Evolutionary conservation across 2,888 invertebrate species (phyloP).

Genomic region (Dione juno): DNA sequence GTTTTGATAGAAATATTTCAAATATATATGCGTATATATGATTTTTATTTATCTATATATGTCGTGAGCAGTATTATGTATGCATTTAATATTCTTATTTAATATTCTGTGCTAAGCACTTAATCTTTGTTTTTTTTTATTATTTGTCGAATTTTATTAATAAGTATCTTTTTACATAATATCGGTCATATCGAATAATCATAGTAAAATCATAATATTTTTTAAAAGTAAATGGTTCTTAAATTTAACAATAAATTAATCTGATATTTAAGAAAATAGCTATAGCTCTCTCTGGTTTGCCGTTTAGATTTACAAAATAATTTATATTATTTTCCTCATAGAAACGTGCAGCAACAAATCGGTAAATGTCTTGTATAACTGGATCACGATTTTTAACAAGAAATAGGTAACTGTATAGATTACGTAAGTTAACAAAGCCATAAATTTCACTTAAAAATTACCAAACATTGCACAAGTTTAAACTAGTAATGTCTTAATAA

Average conservation of each 20-base stretch:
- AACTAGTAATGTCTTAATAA: slow-evolving; percentile 68
- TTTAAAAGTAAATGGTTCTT: too few relatives aligned
- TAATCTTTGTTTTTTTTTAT: too few relatives aligned
- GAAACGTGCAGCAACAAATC: background rate
- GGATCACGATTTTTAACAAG: slow-evolving; percentile 22
- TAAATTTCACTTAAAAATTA: slow-evolving; percentile 44
- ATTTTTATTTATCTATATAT: background rate
- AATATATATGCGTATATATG: background rate
- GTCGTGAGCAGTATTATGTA: background rate
- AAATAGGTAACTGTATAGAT: slow-evolving; percentile 24
- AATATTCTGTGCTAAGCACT: too few relatives aligned
- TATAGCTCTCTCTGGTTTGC: too few relatives aligned
- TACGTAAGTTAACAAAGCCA: slow-evolving; percentile 33
- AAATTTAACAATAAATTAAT: too few relatives aligned
- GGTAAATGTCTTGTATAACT: slow-evolving; percentile 24
- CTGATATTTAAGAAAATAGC: too few relatives aligned
- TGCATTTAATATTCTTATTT: too few relatives aligned
- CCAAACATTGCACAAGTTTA: slow-evolving; percentile 48
- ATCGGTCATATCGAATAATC: too few relatives aligned
- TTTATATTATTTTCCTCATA: background rate
- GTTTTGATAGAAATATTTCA: slow-evolving; percentile 29
- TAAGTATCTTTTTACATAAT: too few relatives aligned
- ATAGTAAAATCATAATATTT: too few relatives aligned
- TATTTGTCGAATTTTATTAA: too few relatives aligned
- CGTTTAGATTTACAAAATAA: background rate